Evolutionary conservation across 2,888 invertebrate species (phyloP), one percentile per base, ranked within the genome.

Genomic region (Cheilosia pagana): DNA sequence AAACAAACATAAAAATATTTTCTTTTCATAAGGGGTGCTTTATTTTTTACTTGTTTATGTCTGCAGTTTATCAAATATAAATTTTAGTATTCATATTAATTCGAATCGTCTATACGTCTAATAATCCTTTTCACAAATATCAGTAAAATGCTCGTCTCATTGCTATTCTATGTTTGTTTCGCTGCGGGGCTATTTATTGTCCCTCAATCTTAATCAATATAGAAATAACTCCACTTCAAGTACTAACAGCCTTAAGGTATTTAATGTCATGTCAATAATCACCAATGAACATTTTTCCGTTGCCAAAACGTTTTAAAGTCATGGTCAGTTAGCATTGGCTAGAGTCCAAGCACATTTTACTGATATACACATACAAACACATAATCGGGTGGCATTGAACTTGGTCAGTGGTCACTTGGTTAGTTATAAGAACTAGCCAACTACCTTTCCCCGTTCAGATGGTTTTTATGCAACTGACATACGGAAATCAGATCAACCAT

Each of bases 271-370:
- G 45, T 45, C 45, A 57, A 16, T 23, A 23, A 35, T 45, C 48
- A 16, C 45, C 55, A 48, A 48, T 16, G 48, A 23, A 48, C 45
- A n/a, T 35, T 21, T 39, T 16, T 35, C 10, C 35, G 35, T 35
- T 68, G 79, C 59, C 79, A 79, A 74, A 72, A 39, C 39, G 48
- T 74, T 78, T 52, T 67, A 74, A 60, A 74, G 67, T 74, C 79
- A 74, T 12, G 79, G 74, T 81, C 79, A 74, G 23, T 74, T 74
- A 74, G 10, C 19, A 48, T 74, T 81, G 74, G 67, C 60, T 62
- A 28, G 23, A 60, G 60, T 67, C 74, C 79, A 81, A 68, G 60
- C 45, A 14, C 53, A 48, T 14, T 6, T n/a, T 12, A 16, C 28
- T 25, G n/a, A 23, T 25, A 31, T 60, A 16, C 52, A 57, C 25